Conservation (phyloP, 1,140 invertebrate species). For the Maconellicoccus hirsutus region DNA sequence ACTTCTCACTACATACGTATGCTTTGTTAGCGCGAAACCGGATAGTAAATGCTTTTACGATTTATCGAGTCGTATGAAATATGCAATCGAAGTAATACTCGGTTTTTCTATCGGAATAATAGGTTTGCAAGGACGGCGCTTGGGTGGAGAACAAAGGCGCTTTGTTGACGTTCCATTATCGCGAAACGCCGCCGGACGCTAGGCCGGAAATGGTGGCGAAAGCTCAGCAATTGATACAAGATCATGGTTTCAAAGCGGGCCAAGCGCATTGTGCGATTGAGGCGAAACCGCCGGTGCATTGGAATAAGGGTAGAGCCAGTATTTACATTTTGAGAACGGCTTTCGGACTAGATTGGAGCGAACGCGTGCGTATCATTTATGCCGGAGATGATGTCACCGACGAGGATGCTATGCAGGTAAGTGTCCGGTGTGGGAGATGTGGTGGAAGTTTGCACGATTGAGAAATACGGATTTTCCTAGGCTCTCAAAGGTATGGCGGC, state of each 20-base stretch:
- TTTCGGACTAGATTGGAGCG: constrained; percentile 82
- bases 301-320: constrained; percentile 82
- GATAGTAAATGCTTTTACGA: no score
- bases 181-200: constrained; percentile 58
- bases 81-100: no score
- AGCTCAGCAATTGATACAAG: constrained; percentile 57
- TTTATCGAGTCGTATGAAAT: no score
- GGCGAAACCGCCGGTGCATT: constrained; percentile 75
- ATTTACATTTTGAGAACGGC: constrained; percentile 80
- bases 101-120: no score
- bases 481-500: constrained; percentile 79
- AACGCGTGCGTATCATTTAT: constrained; percentile 79
- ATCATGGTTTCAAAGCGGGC: constrained; percentile 61
- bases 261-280: constrained; percentile 73
- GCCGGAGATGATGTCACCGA: constrained; percentile 81
- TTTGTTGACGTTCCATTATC: constrained; percentile 75
- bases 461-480: constrained; percentile 36
- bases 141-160: constrained; percentile 89
- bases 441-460: neutral
- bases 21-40: no score
- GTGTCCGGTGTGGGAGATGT: constrained; percentile 31
- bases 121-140: constrained; percentile 69
- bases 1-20: no score
- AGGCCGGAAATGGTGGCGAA: constrained; percentile 50
- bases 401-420: constrained; percentile 80